Evolutionary conservation across 2,113 vertebrate genomes (phyloP).

Genomic region (Hemibagrus wyckioides): DNA sequence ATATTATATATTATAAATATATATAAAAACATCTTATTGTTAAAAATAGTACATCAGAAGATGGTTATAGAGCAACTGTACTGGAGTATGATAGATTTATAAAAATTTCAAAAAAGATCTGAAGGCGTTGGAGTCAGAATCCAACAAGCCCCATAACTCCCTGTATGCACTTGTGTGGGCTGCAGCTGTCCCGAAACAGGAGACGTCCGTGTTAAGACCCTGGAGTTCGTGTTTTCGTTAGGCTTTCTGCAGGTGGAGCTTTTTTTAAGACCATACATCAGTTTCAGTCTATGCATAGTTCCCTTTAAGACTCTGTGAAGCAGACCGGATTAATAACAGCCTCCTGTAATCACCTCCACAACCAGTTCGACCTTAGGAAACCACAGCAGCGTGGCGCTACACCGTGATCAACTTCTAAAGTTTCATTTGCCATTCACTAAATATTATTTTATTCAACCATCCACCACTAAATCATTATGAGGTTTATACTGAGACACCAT

Average conservation of each 20-base stretch:
- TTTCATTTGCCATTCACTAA: slow-evolving; percentile 7
- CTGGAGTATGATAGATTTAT: not conserved
- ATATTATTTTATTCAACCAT: not conserved
- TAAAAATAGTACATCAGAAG: not conserved
- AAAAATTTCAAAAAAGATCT: slow-evolving; percentile 70
- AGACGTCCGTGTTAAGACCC: slow-evolving; percentile 53
- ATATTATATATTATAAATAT: not conserved
- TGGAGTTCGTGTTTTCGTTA: slow-evolving; percentile 64
- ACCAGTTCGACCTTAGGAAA: not conserved
- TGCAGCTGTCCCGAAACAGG: slow-evolving; percentile 53
- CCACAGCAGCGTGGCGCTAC: not conserved
- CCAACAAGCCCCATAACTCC: slow-evolving; percentile 66
- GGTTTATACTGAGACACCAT: not conserved
- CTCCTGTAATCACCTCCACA: slow-evolving; percentile 17
- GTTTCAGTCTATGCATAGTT: slow-evolving; percentile 30
- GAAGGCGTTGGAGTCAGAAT: slow-evolving; percentile 72
- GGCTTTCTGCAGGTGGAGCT: slow-evolving; percentile 55
- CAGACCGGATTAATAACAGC: not conserved
- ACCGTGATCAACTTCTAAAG: slow-evolving; percentile 1
- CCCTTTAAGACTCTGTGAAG: slow-evolving; percentile 32
- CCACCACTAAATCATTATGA: not conserved
- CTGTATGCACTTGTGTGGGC: slow-evolving; percentile 61
- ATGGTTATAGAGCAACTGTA: not conserved
- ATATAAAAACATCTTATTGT: not conserved
- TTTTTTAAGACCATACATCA: slow-evolving; percentile 43